Conservation (phyloP, 2,113 vertebrate genomes). For the Eudyptes chrysolophus region DNA sequence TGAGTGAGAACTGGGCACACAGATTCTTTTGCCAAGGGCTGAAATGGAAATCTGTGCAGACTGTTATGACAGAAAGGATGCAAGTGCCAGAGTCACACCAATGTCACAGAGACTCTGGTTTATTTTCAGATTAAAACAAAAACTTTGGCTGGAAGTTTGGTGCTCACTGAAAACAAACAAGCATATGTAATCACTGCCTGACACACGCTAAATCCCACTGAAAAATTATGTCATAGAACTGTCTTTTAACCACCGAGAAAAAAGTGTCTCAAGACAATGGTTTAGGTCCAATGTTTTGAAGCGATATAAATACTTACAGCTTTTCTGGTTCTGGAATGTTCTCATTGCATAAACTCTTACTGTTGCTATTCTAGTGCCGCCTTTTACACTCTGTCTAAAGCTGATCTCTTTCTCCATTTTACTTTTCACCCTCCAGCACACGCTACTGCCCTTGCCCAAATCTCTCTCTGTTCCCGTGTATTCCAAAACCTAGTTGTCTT, state of each 20-base stretch:
- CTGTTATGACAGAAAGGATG: background rate
- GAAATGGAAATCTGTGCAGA: slow-evolving; percentile 33
- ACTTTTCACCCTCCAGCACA: background rate
- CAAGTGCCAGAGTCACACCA: background rate
- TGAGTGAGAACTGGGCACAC: background rate
- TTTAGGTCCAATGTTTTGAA: background rate
- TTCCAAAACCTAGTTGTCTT: background rate
- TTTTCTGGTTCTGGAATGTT: background rate
- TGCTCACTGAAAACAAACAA: background rate
- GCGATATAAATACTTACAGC: background rate
- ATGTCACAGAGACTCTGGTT: background rate
- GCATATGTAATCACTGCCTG: background rate
- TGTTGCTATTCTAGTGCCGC: background rate
- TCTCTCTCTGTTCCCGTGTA: background rate
- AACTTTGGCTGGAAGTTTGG: background rate
- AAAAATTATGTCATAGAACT: background rate
- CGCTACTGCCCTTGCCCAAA: background rate
- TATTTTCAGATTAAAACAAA: slow-evolving; percentile 32
- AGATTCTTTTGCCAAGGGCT: background rate
- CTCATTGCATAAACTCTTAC: background rate
- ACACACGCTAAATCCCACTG: background rate
- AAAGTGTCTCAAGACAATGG: background rate
- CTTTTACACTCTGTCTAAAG: background rate
- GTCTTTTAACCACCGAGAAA: background rate
- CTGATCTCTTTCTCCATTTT: background rate